Evolutionary conservation across 2,797 vertebrate species (phyloP).

Genomic region (Chromis chromis): DNA sequence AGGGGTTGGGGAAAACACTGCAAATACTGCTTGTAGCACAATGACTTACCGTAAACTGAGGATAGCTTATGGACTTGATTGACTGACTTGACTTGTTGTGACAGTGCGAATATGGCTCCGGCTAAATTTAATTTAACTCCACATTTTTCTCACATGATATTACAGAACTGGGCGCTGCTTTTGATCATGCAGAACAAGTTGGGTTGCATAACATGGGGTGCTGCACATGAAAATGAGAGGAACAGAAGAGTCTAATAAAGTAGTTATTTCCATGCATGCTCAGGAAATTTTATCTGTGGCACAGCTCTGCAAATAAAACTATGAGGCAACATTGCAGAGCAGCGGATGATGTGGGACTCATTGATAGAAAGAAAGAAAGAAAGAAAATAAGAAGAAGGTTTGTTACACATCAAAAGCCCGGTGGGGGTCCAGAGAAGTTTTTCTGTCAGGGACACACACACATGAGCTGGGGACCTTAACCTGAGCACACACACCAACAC

Average conservation of each 20-base stretch:
- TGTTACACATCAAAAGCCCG: constrained; percentile 56
- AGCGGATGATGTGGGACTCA: constrained; percentile 8
- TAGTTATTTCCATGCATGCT: constrained; percentile 1
- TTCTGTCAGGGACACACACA: constrained; percentile 45
- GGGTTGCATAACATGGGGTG: constrained; percentile 29
- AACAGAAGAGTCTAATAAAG: constrained; percentile 13
- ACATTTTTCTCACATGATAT: constrained; percentile 24
- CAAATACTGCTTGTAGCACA: constrained; percentile 38
- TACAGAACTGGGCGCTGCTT: background rate
- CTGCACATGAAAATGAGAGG: constrained; percentile 32
- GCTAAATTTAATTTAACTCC: constrained; percentile 36
- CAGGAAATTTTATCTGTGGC: constrained; percentile 19
- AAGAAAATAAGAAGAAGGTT: constrained; percentile 22
- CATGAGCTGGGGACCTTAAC: constrained; percentile 57
- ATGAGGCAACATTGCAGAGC: constrained; percentile 3
- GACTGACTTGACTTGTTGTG: constrained; percentile 57
- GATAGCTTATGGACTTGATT: constrained; percentile 32
- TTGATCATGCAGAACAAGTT: constrained; percentile 32
- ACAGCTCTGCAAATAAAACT: constrained; percentile 13
- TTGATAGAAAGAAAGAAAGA: constrained; percentile 32
- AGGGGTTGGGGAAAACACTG: constrained; percentile 49
- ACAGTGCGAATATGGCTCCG: constrained; percentile 42
- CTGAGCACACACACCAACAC: constrained; percentile 61
- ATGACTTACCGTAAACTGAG: constrained; percentile 38
- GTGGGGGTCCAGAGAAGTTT: constrained; percentile 37